Conservation (phyloP, 2,113 vertebrate species). For the Siniperca knerii region DNA sequence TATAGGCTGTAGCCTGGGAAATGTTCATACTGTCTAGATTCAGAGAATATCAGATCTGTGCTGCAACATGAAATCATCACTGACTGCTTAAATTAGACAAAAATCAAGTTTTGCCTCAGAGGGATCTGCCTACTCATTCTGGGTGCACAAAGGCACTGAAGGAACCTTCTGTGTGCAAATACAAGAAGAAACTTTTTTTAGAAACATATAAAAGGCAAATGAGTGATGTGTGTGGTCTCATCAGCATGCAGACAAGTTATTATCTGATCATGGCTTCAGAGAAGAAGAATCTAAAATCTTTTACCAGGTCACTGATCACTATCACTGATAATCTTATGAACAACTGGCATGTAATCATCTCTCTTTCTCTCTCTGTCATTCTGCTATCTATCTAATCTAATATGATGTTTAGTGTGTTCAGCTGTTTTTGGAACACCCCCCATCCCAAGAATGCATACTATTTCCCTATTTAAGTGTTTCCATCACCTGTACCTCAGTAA, state of each 20-base stretch:
- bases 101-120: constrained; percentile 28
- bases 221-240: not conserved
- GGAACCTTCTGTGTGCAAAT: not conserved
- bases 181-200: not conserved
- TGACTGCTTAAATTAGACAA: constrained; percentile 13
- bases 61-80: not conserved
- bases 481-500: constrained; percentile 3
- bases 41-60: constrained; percentile 4
- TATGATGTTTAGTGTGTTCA: not conserved
- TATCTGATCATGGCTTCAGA: constrained; percentile 9
- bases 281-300: not conserved
- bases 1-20: constrained; percentile 29
- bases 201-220: not conserved
- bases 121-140: not conserved
- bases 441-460: not conserved
- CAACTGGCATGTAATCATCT: not conserved
- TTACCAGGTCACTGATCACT: not conserved
- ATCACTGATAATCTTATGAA: not conserved
- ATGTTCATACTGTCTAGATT: not conserved
- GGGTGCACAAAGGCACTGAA: not conserved
- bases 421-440: not conserved
- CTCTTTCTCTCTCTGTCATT: constrained; percentile 25
- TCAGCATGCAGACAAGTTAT: not conserved
- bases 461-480: not conserved
- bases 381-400: constrained; percentile 19